Evolutionary conservation across 2,113 vertebrate species (phyloP).

Genomic region (Drymodes brunneopygia): DNA sequence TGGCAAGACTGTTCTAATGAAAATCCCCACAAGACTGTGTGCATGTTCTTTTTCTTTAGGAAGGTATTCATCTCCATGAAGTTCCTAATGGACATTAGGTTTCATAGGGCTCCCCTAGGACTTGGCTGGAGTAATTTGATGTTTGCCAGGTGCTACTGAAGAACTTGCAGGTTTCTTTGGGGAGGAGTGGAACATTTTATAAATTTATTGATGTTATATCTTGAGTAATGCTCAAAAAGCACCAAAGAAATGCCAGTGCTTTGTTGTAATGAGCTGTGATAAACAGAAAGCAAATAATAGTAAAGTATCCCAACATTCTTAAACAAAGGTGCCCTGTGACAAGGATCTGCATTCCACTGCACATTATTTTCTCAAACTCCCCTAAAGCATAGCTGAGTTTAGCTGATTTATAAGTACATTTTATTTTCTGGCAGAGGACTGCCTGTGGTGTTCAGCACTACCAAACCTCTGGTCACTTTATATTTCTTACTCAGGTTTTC

Average conservation of each 20-base stretch:
- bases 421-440: not conserved
- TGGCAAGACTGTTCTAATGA: not conserved
- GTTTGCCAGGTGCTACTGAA: not conserved
- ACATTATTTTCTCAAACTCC: not conserved
- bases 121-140: not conserved
- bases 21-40: not conserved
- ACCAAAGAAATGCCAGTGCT: not conserved
- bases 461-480: not conserved
- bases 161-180: not conserved
- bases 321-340: not conserved
- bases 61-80: accelerated
- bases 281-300: not conserved
- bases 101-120: not conserved
- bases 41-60: not conserved
- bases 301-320: not conserved
- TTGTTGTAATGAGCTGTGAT: not conserved
- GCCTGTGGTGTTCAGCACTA: not conserved
- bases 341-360: not conserved
- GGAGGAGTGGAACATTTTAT: not conserved
- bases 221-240: not conserved
- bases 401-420: not conserved
- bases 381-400: not conserved
- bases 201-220: not conserved
- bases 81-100: not conserved
- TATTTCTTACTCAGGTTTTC: not conserved